A percentile compares a stretch with the other conserved stretches of the same genome.
Evolutionary conservation across 2,113 vertebrate genomes (phyloP).

Genomic region (Pelusios castaneus): DNA sequence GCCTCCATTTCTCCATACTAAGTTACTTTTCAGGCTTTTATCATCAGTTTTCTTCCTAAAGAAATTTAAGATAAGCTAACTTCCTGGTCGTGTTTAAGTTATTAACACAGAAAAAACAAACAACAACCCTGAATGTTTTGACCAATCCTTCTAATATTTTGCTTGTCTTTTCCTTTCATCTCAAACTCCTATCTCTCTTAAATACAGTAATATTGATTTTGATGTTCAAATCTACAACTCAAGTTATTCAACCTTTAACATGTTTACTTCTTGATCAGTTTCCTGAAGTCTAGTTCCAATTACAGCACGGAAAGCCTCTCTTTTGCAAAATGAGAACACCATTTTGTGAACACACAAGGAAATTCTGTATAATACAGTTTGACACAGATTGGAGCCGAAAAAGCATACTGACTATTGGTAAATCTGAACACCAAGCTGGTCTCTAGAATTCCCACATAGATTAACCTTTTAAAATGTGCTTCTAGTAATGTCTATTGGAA

Average conservation of each 20-base stretch:
- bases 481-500: rapidly evolving
- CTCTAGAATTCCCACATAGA: rapidly evolving
- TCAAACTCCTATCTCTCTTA: not conserved
- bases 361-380: not conserved
- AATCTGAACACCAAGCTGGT: rapidly evolving
- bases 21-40: not conserved
- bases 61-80: not conserved
- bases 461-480: not conserved
- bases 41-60: not conserved
- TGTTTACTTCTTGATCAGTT: not conserved
- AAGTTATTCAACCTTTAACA: not conserved
- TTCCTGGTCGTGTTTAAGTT: not conserved
- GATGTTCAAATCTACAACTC: not conserved
- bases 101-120: not conserved
- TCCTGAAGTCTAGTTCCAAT: not conserved
- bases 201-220: not conserved
- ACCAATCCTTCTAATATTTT: not conserved
- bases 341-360: not conserved
- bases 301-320: not conserved
- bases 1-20: not conserved
- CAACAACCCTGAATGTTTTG: not conserved
- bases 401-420: not conserved
- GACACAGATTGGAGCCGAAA: not conserved
- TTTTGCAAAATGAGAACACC: not conserved
- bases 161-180: not conserved